Evolutionary conservation across 2,797 vertebrate genomes (phyloP).

Genomic region (Melanotaenia nigrans): DNA sequence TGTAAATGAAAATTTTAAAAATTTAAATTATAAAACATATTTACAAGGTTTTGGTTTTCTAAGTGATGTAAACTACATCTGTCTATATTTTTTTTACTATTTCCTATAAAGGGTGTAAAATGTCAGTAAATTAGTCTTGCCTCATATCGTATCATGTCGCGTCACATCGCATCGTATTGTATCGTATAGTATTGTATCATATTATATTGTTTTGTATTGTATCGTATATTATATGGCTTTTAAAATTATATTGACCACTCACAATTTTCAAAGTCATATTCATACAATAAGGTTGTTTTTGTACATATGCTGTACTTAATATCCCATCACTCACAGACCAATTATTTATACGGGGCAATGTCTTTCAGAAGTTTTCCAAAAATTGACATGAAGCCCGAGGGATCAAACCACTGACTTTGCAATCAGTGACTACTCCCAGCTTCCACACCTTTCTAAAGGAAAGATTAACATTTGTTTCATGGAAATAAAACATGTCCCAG

Average conservation of each 20-base stretch:
- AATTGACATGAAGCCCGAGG: not conserved
- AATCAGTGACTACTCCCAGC: not conserved
- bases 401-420: not conserved
- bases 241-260: not conserved
- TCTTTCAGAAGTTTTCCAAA: not conserved
- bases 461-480: not conserved
- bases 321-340: not conserved
- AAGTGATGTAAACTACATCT: not conserved
- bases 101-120: not conserved
- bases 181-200: not conserved
- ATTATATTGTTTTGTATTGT: not conserved
- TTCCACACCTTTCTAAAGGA: not conserved
- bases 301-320: not conserved
- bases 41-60: not conserved
- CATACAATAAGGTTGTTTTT: not conserved
- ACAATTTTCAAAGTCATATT: not conserved
- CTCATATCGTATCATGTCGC: not conserved
- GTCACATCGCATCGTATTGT: not conserved
- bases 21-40: not conserved
- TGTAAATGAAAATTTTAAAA: constrained; percentile 7
- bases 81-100: not conserved
- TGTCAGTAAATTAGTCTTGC: not conserved
- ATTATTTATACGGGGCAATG: not conserved
- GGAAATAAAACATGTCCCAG: not conserved
- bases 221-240: not conserved